phyloP scores from a whole-genome alignment of 2,888 invertebrate genomes.

The Sceliomorpha sp. region DNA sequence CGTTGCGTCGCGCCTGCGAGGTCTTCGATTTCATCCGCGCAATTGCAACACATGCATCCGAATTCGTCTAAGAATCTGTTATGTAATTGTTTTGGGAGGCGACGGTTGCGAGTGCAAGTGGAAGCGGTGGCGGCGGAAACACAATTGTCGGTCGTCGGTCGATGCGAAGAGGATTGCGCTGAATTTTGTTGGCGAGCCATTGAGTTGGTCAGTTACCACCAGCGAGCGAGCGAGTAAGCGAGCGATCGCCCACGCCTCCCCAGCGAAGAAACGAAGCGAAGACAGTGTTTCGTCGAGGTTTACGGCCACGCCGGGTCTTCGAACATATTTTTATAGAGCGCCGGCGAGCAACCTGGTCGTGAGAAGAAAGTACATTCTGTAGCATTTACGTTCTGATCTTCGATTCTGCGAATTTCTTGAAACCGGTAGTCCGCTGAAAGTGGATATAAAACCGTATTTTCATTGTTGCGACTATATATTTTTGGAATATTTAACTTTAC shows the following conservation, averaged over 20 bases:
- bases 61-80: slow-evolving; percentile 9
- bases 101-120: slow-evolving; percentile 21
- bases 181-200: slow-evolving; percentile 47
- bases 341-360: slow-evolving; percentile 51
- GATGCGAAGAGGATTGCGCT: slow-evolving; percentile 25
- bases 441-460: slow-evolving; percentile 51
- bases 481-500: slow-evolving; percentile 55
- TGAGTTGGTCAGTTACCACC: slow-evolving; percentile 55
- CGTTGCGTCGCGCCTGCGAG: no score
- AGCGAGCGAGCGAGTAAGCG: slow-evolving; percentile 52
- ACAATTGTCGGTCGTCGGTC: slow-evolving; percentile 7
- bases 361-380: slow-evolving; percentile 44
- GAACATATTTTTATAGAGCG: slow-evolving; percentile 71
- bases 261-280: slow-evolving; percentile 41
- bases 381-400: slow-evolving; percentile 37
- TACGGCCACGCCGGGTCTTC: slow-evolving; percentile 65
- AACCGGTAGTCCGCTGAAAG: slow-evolving; percentile 53
- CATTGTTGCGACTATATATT: slow-evolving; percentile 54
- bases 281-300: slow-evolving; percentile 61
- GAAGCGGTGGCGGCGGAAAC: slow-evolving; percentile 43
- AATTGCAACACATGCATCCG: no score
- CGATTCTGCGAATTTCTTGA: slow-evolving; percentile 48
- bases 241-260: slow-evolving; percentile 51
- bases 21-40: no score
- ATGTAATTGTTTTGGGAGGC: slow-evolving; percentile 28